Evolutionary conservation across 2,113 vertebrate genomes (phyloP).

Genomic region (Chroicocephalus ridibundus): DNA sequence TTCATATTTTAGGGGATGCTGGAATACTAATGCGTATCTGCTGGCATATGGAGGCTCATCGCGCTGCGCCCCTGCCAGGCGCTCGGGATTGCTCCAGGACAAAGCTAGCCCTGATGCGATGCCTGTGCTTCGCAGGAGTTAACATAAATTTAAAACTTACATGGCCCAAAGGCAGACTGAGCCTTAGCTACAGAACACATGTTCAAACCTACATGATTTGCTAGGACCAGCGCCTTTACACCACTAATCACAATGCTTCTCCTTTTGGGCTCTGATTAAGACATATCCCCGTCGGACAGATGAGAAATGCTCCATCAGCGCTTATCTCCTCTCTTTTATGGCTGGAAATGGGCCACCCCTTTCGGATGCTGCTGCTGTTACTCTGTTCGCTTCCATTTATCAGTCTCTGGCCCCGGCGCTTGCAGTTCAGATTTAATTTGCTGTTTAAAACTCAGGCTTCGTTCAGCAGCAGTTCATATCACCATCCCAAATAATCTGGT

Average conservation of each 20-base stretch:
- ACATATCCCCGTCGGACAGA: neutral
- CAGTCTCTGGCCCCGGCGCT: neutral
- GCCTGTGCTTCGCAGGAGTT: neutral
- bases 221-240: neutral
- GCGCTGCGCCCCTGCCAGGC: neutral
- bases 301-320: neutral
- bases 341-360: neutral
- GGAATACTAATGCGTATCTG: slow-evolving; percentile 30
- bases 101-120: neutral
- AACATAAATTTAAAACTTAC: slow-evolving; percentile 12
- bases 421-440: slow-evolving; percentile 19
- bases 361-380: neutral
- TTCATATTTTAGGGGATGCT: neutral
- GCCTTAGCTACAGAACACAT: slow-evolving; percentile 44
- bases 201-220: neutral
- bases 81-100: neutral
- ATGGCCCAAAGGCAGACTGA: slow-evolving; percentile 33
- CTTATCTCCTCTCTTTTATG: slow-evolving; percentile 15
- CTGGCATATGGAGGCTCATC: slow-evolving; percentile 43
- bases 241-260: neutral
- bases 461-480: neutral
- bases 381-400: neutral
- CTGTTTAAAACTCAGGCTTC: neutral
- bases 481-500: neutral
- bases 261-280: neutral